Base-by-base conservation (phyloP, 2,797 vertebrate species). In the Pangasius djambal region DNA sequence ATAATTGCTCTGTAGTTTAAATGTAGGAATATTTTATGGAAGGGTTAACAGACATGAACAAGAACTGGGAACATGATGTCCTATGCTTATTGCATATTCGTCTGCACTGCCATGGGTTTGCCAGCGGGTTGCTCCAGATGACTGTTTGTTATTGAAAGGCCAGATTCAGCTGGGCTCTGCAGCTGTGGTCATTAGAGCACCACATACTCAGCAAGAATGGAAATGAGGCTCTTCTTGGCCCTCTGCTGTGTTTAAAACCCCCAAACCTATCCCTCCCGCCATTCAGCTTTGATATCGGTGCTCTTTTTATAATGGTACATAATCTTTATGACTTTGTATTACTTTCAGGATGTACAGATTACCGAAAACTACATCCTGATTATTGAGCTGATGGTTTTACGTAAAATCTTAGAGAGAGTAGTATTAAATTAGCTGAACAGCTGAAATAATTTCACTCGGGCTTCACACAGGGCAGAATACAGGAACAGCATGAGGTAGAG, bases 171-270 rank as follows among this genome's bases (percentile, higher is more conserved):
- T 85, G 86, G 52, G 74, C 28, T 87, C 25, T 85, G 82, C 89
- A 87, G 89, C 86, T 87, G 89, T 70, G 82, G 20, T 61, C 72
- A 61, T 78, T 55, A 85, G 52, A 40, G n/a, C 83, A 85, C 82
- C 63, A 52, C 82, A 72, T 52, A 84, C 79, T 70, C 61, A 4
- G 86, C 86, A 61, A 61, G 86, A 90, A 88, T 85, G 63, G 25
- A 85, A 90, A 88, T 79, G 72, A 79, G 81, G 28, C 22, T 34
- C n/a, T 75, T 63, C 72, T 50, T 70, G 70, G 50, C 31, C 50
- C 88, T 70, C 52, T 44, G 28, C 37, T 75, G 9, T 28, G 25
- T 50, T 57, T 28, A 83, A 83, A 50, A 37, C 22, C 52, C 20
- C 6, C 44, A 18, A 50, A 82, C 52, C 4, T n/a, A 18, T 44